Conservation (phyloP, 2,888 invertebrate genomes). For the Glaucopsyche alexis region DNA sequence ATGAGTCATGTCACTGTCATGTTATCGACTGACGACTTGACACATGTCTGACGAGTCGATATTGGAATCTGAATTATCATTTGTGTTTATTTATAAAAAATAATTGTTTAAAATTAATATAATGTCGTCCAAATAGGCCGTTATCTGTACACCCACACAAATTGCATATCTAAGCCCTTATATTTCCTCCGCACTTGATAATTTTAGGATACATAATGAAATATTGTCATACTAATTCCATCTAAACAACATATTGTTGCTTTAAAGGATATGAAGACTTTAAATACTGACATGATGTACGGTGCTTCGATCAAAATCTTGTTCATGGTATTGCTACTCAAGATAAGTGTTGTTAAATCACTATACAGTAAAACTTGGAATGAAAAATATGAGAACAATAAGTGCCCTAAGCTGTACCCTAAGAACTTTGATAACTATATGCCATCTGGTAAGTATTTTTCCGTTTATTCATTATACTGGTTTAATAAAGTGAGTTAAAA, state of each 20-base stretch:
- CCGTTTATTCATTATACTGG: not conserved
- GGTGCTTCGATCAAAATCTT: conserved; percentile 39
- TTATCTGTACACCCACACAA: conserved; percentile 57
- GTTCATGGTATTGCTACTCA: conserved; percentile 52
- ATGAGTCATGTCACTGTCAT: conserved; percentile 14
- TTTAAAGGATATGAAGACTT: not conserved
- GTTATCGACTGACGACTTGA: not conserved
- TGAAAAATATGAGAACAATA: conserved; percentile 72
- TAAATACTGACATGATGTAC: conserved; percentile 21
- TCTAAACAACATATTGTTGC: conserved; percentile 26
- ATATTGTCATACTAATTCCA: conserved; percentile 7
- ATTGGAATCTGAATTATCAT: not conserved
- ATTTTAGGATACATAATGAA: conserved; percentile 32
- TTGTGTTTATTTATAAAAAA: conserved; percentile 26
- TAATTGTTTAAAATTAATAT: conserved; percentile 2
- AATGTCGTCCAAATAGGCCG: conserved; percentile 17
- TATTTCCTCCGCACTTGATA: conserved; percentile 45
- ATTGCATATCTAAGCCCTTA: conserved; percentile 47
- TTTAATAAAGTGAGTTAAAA: not conserved
- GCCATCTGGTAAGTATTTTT: conserved; percentile 72
- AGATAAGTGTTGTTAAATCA: conserved; percentile 53
- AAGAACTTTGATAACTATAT: conserved; percentile 78
- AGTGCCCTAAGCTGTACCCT: conserved; percentile 78
- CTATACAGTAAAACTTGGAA: conserved; percentile 71
- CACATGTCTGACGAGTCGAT: conserved; percentile 6